Evolutionary conservation across 2,113 vertebrate genomes (phyloP), one percentile per base, ranked within the genome.

Genomic region (Zootoca vivipara): DNA sequence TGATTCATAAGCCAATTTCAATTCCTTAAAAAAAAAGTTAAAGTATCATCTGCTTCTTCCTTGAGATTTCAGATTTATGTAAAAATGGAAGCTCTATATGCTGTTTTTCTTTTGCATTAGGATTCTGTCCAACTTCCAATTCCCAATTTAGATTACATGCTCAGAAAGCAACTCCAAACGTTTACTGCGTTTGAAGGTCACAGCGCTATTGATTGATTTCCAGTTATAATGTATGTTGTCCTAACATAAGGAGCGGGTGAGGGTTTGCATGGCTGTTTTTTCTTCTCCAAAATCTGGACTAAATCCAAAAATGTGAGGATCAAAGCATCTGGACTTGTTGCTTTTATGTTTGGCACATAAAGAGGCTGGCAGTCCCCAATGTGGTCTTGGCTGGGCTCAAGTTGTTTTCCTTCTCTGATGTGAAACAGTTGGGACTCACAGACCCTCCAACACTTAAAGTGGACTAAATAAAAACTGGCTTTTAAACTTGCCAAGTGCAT

Each of bases 341-440:
- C 97, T 97, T 97, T 97, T 96, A 97, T 97, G 97, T 97, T 97
- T 97, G 97, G 97, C 97, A 97, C 96, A 97, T 96, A 96, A 97
- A 97, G 96, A 96, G 96, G 96, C 96, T 97, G 97, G 97, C 97
- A 97, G 95, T 97, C 95, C 96, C 97, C 96, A 94, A 97, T 97
- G 97, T 97, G 96, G 97, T 97, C 97, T 97, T 97, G 97, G 97
- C 97, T 94, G 93, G 92, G 95, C 92, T 96, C 87, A 95, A 91
- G 95, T 96, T 97, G 96, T 97, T 97, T 97, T 97, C 96, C 92
- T 97, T 97, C 95, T 96, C 96, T 97, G 97, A 97, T 97, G 97
- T 96, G 96, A 97, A 97, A 97, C 97, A 97, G 97, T 97, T 97
- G 97, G 96, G 97, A 97, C 97, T 97, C 95, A 94, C 95, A 97